Base-by-base conservation (phyloP, 2,113 vertebrate genomes). In the Rhombomys opimus region DNA sequence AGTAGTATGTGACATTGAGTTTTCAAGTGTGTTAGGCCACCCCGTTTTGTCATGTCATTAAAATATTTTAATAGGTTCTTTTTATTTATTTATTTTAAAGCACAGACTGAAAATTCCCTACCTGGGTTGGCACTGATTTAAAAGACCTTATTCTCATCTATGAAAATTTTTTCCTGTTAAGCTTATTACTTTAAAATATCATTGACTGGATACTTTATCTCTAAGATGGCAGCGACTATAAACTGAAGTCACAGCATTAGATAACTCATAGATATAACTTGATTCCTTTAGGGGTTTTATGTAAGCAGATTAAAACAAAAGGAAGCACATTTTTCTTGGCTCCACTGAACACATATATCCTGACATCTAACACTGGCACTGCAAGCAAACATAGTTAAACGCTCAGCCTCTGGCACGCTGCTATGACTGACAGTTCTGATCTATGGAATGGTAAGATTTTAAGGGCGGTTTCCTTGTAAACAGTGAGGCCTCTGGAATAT, bases 21-120 rank as follows among this genome's bases (percentile, higher is more conserved):
- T 92, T 92, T 88, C 95, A 92, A 68, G 61, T 92, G 20, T n/a
- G 81, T 67, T 75, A 90, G 59, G 27, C 41, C 70, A 77, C 41
- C 90, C 88, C 35, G 82, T 91, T 92, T 88, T 96, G 46, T 32
- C 57, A 81, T 46, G 15, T 63, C 61, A 65, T 61, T 93, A 93
- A 65, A 27, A 72, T 75, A 73, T 17, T 27, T 38, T 61, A 89
- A 75, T 20, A 27, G 67, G 3, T 65, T 90, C 9, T 65, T 80
- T 41, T 38, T 38, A 61, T 38, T 68, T 15, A 22, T 35, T 87
- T 87, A 68, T 80, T 88, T 81, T 78, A 80, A 81, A 89, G 35
- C 46, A 35, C 32, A 89, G 2, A 35, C 1, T 95, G 3, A 22
- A 22, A 84, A 81, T 86, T 87, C 41, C 95, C 75, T 63, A 91